Evolutionary conservation across 2,888 invertebrate species (phyloP).

Genomic region (Latheticus oryzae): DNA sequence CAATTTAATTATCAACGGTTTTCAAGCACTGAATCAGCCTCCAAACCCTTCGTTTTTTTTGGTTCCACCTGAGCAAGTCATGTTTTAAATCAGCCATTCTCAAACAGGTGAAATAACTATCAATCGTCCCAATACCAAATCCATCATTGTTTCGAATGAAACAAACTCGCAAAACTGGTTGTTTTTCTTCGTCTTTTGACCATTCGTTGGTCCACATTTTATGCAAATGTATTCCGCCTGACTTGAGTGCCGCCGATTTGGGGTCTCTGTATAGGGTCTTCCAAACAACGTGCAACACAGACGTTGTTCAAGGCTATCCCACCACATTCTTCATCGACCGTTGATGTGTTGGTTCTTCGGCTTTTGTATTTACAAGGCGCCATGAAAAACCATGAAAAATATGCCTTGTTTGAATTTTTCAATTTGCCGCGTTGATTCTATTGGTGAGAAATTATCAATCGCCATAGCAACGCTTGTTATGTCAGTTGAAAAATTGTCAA

Average conservation of each 20-base stretch:
- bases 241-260: slow-evolving; percentile 26
- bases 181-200: not conserved
- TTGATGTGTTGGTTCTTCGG: slow-evolving; percentile 31
- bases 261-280: slow-evolving; percentile 28
- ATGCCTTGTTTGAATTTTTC: no score
- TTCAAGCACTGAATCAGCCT: slow-evolving; percentile 28
- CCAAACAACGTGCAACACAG: slow-evolving; percentile 34
- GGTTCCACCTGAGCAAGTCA: slow-evolving; percentile 39
- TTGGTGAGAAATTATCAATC: not conserved
- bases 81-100: slow-evolving; percentile 19
- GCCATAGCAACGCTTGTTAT: no score
- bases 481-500: no score
- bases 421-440: not conserved
- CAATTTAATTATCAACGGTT: slow-evolving; percentile 38
- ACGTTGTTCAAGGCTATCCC: slow-evolving; percentile 39
- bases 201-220: slow-evolving; percentile 34
- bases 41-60: slow-evolving; percentile 26
- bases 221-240: slow-evolving; percentile 40
- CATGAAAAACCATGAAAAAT: no score
- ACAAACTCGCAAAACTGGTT: not conserved
- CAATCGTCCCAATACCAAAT: no score
- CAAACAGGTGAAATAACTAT: no score
- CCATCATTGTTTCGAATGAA: no score
- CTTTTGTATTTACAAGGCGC: slow-evolving; percentile 17
- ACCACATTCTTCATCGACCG: slow-evolving; percentile 39